These are phyloP conservation scores for Centropristis striata DNA, from an alignment of 2,113 vertebrate species.

Conservation along the genomic window DNA sequence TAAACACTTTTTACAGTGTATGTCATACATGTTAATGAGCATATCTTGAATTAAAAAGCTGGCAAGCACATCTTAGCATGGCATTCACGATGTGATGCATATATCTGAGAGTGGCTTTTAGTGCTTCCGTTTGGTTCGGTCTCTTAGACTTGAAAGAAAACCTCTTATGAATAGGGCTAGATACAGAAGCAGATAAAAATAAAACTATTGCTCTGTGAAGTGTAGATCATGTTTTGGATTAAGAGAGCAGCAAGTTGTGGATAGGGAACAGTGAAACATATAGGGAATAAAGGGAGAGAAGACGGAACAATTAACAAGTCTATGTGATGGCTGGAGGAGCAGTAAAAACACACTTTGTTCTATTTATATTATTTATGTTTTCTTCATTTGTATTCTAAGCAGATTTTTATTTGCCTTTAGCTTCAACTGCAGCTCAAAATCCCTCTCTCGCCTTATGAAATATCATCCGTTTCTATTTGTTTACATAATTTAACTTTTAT, in stretches of 20 bases:
- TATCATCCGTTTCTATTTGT: conserved; percentile 12
- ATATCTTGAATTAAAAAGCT: background rate
- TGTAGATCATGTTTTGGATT: conserved; percentile 31
- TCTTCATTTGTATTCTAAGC: conserved; percentile 28
- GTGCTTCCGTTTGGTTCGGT: background rate
- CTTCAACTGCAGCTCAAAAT: conserved; percentile 11
- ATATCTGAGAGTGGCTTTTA: background rate
- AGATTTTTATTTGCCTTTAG: conserved; percentile 10
- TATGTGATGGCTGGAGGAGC: conserved; percentile 30
- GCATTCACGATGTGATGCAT: background rate
- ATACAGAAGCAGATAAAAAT: conserved; percentile 16
- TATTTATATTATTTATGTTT: conserved; percentile 42
- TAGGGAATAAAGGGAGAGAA: conserved; percentile 13
- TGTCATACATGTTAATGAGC: background rate
- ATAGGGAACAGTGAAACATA: conserved; percentile 30
- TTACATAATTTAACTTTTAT: conserved; percentile 32
- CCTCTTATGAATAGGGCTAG: background rate
- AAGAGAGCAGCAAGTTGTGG: conserved; percentile 19
- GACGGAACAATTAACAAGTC: conserved; percentile 43
- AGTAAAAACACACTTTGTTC: conserved; percentile 50
- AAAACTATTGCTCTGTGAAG: conserved; percentile 40
- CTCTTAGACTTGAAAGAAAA: background rate
- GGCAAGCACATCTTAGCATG: background rate
- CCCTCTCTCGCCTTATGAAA: conserved; percentile 19
- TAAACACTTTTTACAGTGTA: no score